Conservation (phyloP, 2,888 invertebrate species). For the Girardia tigrina region DNA sequence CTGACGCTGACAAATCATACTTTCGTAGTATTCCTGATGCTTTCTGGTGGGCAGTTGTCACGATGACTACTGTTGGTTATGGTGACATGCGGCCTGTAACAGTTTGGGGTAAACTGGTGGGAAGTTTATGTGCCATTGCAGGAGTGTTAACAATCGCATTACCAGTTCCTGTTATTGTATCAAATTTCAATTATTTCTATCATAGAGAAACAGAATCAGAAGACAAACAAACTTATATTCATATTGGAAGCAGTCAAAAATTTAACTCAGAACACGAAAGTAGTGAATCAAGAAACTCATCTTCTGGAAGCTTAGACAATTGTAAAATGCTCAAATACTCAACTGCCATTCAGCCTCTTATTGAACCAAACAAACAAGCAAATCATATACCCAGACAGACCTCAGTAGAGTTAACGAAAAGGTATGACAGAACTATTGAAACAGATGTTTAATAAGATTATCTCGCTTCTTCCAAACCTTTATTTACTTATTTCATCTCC, state of each 20-base stretch:
- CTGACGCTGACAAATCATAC: conserved; percentile 72
- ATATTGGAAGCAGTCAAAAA: conserved; percentile 55
- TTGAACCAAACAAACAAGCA: conserved; percentile 17
- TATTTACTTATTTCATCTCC: neutral
- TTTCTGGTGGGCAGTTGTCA: conserved; percentile 81
- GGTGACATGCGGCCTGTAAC: conserved; percentile 99
- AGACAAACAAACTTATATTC: conserved; percentile 93
- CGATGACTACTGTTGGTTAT: conserved; percentile 98
- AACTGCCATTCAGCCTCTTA: conserved; percentile 14
- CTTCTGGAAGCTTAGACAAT: conserved; percentile 10
- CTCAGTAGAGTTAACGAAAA: neutral
- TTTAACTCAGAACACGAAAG: conserved; percentile 3
- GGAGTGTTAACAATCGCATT: conserved; percentile 97
- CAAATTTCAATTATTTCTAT: conserved; percentile 99
- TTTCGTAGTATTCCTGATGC: conserved; percentile 89
- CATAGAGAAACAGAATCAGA: conserved; percentile 97
- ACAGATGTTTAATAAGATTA: neutral
- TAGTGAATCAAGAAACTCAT: conserved; percentile 16
- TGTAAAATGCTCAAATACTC: conserved; percentile 20
- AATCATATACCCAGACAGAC: neutral
- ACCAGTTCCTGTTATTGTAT: conserved; percentile 97
- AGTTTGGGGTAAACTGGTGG: conserved; percentile 80
- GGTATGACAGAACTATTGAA: neutral
- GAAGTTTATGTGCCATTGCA: conserved; percentile 93
- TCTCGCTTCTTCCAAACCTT: neutral